Percentiles rank a stretch among this genome's conserved stretches.
Evolutionary conservation across 2,113 vertebrate genomes (phyloP).

Genomic region (Tragelaphus buxtoni): DNA sequence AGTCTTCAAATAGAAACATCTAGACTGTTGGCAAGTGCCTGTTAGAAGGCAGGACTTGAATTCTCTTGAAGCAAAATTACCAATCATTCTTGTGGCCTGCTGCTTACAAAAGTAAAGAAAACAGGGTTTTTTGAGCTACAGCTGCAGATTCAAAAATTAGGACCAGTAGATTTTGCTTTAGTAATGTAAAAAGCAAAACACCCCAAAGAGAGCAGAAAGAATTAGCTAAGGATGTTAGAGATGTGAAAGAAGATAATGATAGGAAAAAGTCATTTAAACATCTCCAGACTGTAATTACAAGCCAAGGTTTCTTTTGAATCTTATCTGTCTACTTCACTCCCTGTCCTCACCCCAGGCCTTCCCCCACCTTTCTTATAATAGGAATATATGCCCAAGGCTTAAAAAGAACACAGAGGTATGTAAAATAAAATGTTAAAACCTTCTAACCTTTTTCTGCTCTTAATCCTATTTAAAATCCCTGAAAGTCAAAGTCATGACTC

Average conservation of each 20-base stretch:
- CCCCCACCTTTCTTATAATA: background rate
- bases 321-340: background rate
- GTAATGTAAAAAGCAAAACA: slow-evolving; percentile 30
- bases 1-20: slow-evolving; percentile 41
- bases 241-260: slow-evolving; percentile 5
- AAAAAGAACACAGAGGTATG: background rate
- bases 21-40: background rate
- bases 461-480: background rate
- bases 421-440: background rate
- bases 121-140: background rate
- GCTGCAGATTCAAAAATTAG: slow-evolving; percentile 36
- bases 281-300: slow-evolving; percentile 15
- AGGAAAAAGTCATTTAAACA: background rate
- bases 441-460: background rate
- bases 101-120: slow-evolving; percentile 14
- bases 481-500: background rate
- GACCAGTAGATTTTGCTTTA: slow-evolving; percentile 18
- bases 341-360: background rate
- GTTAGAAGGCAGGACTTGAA: slow-evolving; percentile 34
- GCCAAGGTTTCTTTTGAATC: background rate
- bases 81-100: background rate
- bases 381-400: background rate
- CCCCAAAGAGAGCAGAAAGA: background rate
- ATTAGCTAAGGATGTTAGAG: background rate
- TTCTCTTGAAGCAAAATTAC: slow-evolving; percentile 43